Evolutionary conservation across 2,113 vertebrate genomes (phyloP), one percentile per base, ranked within the genome.

Genomic region (Regulus satrapa): DNA sequence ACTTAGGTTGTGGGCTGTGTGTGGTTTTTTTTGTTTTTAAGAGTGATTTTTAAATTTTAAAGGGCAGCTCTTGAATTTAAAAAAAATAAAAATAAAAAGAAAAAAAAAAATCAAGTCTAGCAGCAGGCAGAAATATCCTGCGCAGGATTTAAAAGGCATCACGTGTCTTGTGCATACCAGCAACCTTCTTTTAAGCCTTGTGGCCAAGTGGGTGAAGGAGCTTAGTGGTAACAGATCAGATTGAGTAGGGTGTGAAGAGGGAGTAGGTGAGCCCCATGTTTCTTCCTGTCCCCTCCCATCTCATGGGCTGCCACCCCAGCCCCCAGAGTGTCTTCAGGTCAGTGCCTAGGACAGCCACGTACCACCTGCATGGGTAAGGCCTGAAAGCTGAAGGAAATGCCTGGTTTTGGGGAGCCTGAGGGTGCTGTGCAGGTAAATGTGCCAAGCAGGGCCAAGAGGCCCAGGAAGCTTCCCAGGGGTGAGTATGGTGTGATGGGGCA

Each of bases 31-130:
- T 83, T 43, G 5, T 32, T 66, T 95, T 88, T 73, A 88, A 76
- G 34, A 80, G 55, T 31, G 68, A 90, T 80, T 95, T 91, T 81
- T 59, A 66, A 61, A 66, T 84, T 95, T 96, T 85, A 93, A 91
- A 92, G 64, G 81, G 63, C 51, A 74, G 25, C 19, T 61, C 55
- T 93, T 86, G 89, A 96, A 89, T 85, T 66, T 0, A 64, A 66
- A 58, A 63, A 55, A 45, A 49, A 48, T n/a, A n/a, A 66, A 77
- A 34, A 56, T 13, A 38, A 31, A 59, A 82, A 18, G 18, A 28
- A 59, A 14, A 40, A 29, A 58, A 71, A 21, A 32, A 18, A 4
- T 25, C 11, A 64, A 81, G 41, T 52, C 71, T 77, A 76, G n/a
- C 58, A 91, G 71, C 56, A 84, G 78, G 86, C 81, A 92, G 86